Percentiles rank a stretch among this genome's conserved stretches.
These are phyloP conservation scores for Latheticus oryzae DNA, from an alignment of 2,888 invertebrate species.

Conservation along the genomic window DNA sequence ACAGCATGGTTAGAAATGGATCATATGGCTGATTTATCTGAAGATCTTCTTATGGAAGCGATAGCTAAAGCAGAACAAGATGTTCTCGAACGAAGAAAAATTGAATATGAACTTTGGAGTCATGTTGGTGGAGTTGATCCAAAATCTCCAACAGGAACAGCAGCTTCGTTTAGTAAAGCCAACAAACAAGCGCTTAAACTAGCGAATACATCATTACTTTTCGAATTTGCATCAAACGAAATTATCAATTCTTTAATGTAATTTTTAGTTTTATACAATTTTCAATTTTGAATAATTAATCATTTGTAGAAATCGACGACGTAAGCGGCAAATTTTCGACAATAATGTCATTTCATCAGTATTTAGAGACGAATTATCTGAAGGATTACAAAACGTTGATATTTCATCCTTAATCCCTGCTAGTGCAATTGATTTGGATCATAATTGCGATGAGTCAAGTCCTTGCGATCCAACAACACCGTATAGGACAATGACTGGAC, in stretches of 20 bases:
- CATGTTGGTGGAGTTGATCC: constrained; percentile 84
- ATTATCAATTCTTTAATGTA: constrained; percentile 75
- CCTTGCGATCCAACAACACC: constrained; percentile 79
- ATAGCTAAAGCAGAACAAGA: constrained; percentile 84
- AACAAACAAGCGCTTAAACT: constrained; percentile 84
- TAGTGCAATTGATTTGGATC: constrained; percentile 73
- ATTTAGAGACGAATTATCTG: constrained; percentile 77
- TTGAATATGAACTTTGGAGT: constrained; percentile 86
- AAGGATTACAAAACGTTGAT: constrained; percentile 83
- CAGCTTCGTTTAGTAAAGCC: constrained; percentile 91
- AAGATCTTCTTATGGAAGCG: constrained; percentile 79
- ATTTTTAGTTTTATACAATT: constrained; percentile 41
- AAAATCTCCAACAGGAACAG: constrained; percentile 86
- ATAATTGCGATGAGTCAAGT: constrained; percentile 76
- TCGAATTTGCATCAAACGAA: constrained; percentile 89
- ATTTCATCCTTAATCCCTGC: constrained; percentile 77
- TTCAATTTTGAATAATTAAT: constrained; percentile 18
- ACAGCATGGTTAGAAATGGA: constrained; percentile 79
- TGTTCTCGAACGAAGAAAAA: constrained; percentile 78
- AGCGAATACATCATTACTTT: constrained; percentile 87
- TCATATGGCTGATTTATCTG: constrained; percentile 74
- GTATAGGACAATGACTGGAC: constrained; percentile 82
- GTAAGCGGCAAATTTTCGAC: constrained; percentile 81
- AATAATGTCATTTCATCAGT: constrained; percentile 70
- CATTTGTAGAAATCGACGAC: constrained; percentile 68